A percentile compares a stretch with the other conserved stretches of the same genome.
These are phyloP conservation scores for Harpalus rufipes DNA, from an alignment of 2,888 invertebrate species.

Conservation along the genomic window DNA sequence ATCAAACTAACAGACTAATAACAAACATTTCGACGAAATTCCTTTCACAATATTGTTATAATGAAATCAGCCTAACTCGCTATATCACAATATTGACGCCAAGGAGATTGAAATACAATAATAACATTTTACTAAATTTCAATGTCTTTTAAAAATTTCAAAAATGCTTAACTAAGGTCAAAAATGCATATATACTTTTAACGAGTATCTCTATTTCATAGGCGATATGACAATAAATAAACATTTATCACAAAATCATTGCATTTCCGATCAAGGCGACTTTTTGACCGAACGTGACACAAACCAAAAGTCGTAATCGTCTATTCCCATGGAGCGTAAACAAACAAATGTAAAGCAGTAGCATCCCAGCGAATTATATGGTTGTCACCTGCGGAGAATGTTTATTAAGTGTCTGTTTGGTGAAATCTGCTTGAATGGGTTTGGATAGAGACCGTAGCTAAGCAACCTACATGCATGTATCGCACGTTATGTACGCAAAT, in stretches of 20 bases:
- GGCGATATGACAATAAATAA: background rate
- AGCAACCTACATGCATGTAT: slow-evolving; percentile 59
- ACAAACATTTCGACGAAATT: background rate
- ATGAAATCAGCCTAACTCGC: background rate
- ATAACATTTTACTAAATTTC: too few relatives aligned
- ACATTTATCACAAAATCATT: slow-evolving; percentile 31
- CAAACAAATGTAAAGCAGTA: slow-evolving; percentile 45
- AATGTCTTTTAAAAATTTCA: too few relatives aligned
- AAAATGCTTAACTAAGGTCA: too few relatives aligned
- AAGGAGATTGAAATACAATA: background rate
- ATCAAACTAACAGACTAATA: background rate
- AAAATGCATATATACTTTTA: too few relatives aligned
- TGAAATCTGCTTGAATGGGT: slow-evolving; percentile 52
- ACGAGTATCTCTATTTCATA: too few relatives aligned
- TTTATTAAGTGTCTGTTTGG: slow-evolving; percentile 63
- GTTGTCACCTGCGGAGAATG: slow-evolving; percentile 57
- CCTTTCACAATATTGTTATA: background rate
- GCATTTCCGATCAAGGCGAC: slow-evolving; percentile 14
- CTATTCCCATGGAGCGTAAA: background rate
- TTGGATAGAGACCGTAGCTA: slow-evolving; percentile 9
- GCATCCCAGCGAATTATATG: slow-evolving; percentile 46
- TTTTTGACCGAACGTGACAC: background rate
- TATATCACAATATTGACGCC: background rate
- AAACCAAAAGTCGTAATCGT: slow-evolving; percentile 37
- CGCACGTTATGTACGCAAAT: background rate